Base-by-base conservation (phyloP, 2,888 invertebrate genomes). In the Lottia scabra region DNA sequence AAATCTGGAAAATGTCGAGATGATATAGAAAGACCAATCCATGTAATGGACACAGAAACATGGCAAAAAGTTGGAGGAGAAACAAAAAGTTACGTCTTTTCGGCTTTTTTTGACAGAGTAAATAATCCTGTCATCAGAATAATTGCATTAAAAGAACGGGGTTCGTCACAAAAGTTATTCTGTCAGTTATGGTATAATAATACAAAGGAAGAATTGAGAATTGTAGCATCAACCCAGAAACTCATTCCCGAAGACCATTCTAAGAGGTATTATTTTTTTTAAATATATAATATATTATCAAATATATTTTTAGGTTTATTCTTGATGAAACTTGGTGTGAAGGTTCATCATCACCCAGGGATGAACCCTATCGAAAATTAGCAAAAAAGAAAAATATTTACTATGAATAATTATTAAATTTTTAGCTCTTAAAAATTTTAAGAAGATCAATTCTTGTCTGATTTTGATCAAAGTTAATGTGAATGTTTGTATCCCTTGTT, bases 231-330 rank as follows among this genome's bases (percentile, higher is more conserved):
- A 19, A 56, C 3, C 6, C 46, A 46, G 16, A 38, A 67, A 48
- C 43, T 19, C 16, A 62, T 77, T 26, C 77, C 75, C 2, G 77
- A 77, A 67, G 68, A 67, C 15, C 77, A 75, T 43, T 72, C 71
- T 1, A 71, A 65, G 68, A 67, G 65, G 77, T 77, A 71, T 30
- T 30, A 30, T 30, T 30, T 30, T 30, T 2, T 4, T 30, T 4
- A 30, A 30, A 30, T 30, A 4, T 30, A 30, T n/a, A n/a, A n/a
- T n/a, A n/a, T n/a, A n/a, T n/a, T n/a, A n/a, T n/a, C n/a, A n/a
- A n/a, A n/a, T n/a, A n/a, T n/a, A n/a, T n/a, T n/a, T n/a, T n/a
- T n/a, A n/a, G n/a, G n/a, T n/a, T n/a, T n/a, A n/a, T n/a, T n/a
- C n/a, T n/a, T n/a, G n/a, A n/a, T n/a, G n/a, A n/a, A n/a, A n/a